These are phyloP conservation scores for Protonibea diacanthus DNA, from an alignment of 2,797 vertebrate genomes.

Conservation along the genomic window DNA sequence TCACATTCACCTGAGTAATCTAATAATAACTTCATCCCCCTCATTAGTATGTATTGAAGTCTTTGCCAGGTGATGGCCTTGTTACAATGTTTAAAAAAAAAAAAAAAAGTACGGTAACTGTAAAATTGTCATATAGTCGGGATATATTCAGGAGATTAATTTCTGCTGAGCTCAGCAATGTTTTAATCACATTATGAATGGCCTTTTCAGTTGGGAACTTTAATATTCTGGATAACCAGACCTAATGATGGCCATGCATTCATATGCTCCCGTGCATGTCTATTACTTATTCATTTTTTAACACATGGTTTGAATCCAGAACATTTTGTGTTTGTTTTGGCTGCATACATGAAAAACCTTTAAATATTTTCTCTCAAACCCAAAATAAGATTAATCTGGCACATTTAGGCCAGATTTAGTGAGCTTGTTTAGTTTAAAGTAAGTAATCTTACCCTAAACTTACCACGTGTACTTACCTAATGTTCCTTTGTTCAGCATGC, in stretches of 20 bases:
- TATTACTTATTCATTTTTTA: slow-evolving; percentile 16
- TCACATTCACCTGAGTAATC: slow-evolving; percentile 73
- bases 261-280: slow-evolving; percentile 9
- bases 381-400: too few species aligned
- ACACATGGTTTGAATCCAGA: slow-evolving; percentile 3
- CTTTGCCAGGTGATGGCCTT: slow-evolving; percentile 66
- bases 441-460: not conserved
- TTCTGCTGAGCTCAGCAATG: slow-evolving; percentile 78
- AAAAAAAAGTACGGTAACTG: slow-evolving; percentile 54
- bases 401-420: too few species aligned
- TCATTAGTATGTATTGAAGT: slow-evolving; percentile 76
- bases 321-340: slow-evolving; percentile 1
- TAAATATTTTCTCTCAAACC: not conserved
- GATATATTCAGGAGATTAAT: slow-evolving; percentile 74
- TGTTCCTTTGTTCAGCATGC: not conserved
- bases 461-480: not conserved
- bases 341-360: not conserved
- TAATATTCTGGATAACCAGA: slow-evolving; percentile 66
- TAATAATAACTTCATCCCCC: slow-evolving; percentile 68
- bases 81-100: slow-evolving; percentile 44
- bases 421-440: not conserved
- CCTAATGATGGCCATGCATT: slow-evolving; percentile 29
- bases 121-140: slow-evolving; percentile 66
- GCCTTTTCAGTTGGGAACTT: slow-evolving; percentile 67
- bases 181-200: slow-evolving; percentile 78